Percentiles rank a stretch among this genome's conserved stretches.
phyloP scores from a whole-genome alignment of 1,140 invertebrate species.

The Linepithema humile region DNA sequence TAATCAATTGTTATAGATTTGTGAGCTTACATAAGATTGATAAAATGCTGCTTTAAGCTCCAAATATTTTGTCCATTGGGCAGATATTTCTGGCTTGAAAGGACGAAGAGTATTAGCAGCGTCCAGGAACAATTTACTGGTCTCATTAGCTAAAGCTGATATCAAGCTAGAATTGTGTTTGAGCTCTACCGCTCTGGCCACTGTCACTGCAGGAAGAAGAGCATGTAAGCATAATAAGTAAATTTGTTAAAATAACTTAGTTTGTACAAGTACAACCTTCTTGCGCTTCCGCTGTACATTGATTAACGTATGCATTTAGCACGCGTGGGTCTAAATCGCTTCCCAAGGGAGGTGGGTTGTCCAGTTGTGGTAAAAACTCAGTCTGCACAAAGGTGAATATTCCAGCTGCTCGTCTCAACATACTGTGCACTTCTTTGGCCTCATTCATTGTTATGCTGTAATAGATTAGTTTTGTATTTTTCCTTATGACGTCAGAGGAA shows the following conservation, averaged over 20 bases:
- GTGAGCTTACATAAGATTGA: constrained; percentile 86
- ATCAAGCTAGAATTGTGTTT: constrained; percentile 88
- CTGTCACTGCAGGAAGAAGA: constrained; percentile 85
- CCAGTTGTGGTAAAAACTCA: constrained; percentile 83
- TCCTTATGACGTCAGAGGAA: too few relatives aligned
- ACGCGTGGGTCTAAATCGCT: constrained; percentile 88
- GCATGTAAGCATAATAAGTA: neutral
- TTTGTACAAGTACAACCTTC: constrained; percentile 84
- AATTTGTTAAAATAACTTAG: neutral
- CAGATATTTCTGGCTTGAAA: constrained; percentile 85
- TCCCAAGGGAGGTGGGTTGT: constrained; percentile 82
- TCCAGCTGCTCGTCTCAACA: constrained; percentile 88
- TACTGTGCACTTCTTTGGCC: constrained; percentile 89
- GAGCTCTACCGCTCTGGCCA: constrained; percentile 89
- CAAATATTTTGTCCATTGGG: constrained; percentile 90
- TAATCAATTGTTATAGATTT: neutral
- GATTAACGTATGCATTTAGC: constrained; percentile 88
- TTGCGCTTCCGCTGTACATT: constrained; percentile 90
- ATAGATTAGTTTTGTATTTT: constrained; percentile 37
- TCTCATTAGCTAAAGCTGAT: constrained; percentile 88
- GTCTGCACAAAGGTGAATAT: constrained; percentile 86
- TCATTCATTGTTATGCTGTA: constrained; percentile 87
- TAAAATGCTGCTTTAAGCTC: constrained; percentile 88
- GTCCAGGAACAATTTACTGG: constrained; percentile 87
- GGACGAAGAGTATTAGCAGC: constrained; percentile 86